These are phyloP conservation scores for Lordiphosa stackelbergi DNA, from an alignment of 1,140 invertebrate genomes.

Conservation along the genomic window DNA sequence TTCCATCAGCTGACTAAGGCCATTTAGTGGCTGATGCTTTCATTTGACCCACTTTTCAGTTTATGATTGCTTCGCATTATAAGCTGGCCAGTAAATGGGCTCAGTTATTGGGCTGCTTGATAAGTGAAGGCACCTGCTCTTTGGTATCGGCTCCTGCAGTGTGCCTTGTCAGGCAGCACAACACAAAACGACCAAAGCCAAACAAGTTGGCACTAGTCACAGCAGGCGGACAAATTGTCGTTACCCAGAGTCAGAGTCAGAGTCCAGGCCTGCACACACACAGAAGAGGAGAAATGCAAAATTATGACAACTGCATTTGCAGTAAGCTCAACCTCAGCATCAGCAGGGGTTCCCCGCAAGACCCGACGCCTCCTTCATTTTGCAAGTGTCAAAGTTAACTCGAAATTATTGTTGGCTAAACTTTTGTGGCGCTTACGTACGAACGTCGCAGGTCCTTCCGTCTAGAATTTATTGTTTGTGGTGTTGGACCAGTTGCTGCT, in stretches of 20 bases:
- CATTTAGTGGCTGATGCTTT: constrained; percentile 64
- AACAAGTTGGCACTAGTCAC: constrained; percentile 67
- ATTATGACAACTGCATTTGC: constrained; percentile 74
- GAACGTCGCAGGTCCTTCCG: constrained; percentile 11
- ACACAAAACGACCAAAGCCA: constrained; percentile 61
- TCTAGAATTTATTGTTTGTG: constrained; percentile 68
- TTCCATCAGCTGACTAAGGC: constrained; percentile 34
- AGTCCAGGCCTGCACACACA: constrained; percentile 2
- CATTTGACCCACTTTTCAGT: constrained; percentile 62
- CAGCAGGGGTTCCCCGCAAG: constrained; percentile 13
- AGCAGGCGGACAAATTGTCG: constrained; percentile 67
- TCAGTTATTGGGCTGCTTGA: constrained; percentile 21
- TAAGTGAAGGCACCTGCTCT: constrained; percentile 24
- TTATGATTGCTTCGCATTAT: constrained; percentile 29
- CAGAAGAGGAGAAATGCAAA: constrained; percentile 54
- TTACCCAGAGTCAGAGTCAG: no score
- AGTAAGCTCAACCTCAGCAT: constrained; percentile 40
- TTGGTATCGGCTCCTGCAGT: constrained; percentile 8
- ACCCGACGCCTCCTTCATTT: constrained; percentile 49
- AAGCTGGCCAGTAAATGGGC: constrained; percentile 62
- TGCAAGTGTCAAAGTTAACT: constrained; percentile 74
- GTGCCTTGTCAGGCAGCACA: constrained; percentile 50
- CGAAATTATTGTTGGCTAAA: constrained; percentile 75
- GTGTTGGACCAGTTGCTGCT: constrained; percentile 44
- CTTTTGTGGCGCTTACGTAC: constrained; percentile 67